Evolutionary conservation across 2,888 invertebrate species (phyloP).

Genomic region (Cynaeus angustus): DNA sequence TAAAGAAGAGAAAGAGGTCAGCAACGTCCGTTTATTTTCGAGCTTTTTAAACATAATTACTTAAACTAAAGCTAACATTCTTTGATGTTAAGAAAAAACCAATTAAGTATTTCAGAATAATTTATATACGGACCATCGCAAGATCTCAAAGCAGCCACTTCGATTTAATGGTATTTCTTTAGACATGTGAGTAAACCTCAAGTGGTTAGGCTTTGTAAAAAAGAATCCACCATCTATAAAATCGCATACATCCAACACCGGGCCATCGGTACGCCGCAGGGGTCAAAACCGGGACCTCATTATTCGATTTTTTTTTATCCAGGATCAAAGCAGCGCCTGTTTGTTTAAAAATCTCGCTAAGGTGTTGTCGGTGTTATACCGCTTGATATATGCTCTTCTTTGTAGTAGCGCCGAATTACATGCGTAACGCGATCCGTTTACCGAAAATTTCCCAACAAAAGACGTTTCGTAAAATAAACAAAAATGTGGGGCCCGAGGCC

Average conservation of each 20-base stretch:
- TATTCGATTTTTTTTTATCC: neutral
- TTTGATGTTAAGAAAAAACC: constrained; percentile 18
- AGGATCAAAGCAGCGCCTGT: constrained; percentile 31
- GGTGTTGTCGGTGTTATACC: constrained; percentile 33
- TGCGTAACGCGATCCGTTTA: constrained; percentile 42
- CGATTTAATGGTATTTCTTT: neutral
- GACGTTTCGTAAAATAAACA: constrained; percentile 42
- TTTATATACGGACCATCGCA: constrained; percentile 1
- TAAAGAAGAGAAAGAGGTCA: neutral
- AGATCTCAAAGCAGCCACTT: neutral
- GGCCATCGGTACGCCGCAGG: constrained; percentile 8
- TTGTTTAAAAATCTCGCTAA: constrained; percentile 13
- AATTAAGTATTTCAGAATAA: constrained; percentile 9
- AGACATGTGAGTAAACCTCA: neutral
- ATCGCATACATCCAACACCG: constrained; percentile 6
- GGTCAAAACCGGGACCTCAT: constrained; percentile 9
- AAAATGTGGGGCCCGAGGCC: constrained; percentile 7
- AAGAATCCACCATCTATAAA: neutral
- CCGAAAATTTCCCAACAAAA: constrained; percentile 46
- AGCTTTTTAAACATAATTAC: constrained; percentile 8
- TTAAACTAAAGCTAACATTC: neutral
- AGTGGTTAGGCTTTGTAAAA: neutral
- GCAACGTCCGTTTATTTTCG: constrained; percentile 1
- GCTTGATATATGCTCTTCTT: constrained; percentile 40
- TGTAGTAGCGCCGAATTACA: constrained; percentile 32